Evolutionary conservation across 2,888 invertebrate species (phyloP).

Genomic region (Neoscelio sp.): DNA sequence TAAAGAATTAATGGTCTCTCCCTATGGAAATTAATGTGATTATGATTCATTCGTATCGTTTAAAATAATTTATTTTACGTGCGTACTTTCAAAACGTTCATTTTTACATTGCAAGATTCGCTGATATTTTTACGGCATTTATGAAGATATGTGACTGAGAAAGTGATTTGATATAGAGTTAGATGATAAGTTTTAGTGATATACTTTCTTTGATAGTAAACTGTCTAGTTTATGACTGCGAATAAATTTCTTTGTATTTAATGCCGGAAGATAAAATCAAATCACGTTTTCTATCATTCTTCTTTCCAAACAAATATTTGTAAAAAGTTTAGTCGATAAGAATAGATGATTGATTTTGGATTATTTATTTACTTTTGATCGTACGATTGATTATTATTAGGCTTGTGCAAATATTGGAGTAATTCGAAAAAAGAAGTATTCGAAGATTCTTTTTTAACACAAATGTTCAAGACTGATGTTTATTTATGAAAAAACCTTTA

Average conservation of each 20-base stretch:
- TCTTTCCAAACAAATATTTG: neutral
- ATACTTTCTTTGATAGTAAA: slow-evolving; percentile 52
- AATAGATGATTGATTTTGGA: too few relatives aligned
- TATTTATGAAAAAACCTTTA: too few relatives aligned
- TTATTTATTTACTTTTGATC: neutral
- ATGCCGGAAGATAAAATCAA: slow-evolving; percentile 35
- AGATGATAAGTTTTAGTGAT: slow-evolving; percentile 43
- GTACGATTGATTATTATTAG: too few relatives aligned
- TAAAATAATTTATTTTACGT: slow-evolving; percentile 33
- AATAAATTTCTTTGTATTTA: slow-evolving; percentile 52
- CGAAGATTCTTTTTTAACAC: too few relatives aligned
- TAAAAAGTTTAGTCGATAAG: neutral
- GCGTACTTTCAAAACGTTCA: slow-evolving; percentile 39
- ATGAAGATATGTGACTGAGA: slow-evolving; percentile 19
- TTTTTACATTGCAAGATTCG: slow-evolving; percentile 51
- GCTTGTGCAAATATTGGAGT: too few relatives aligned
- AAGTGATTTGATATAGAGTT: slow-evolving; percentile 19
- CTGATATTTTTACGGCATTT: slow-evolving; percentile 31
- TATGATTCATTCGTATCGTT: neutral
- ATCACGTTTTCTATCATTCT: slow-evolving; percentile 12
- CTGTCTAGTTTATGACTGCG: slow-evolving; percentile 41
- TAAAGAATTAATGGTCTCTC: slow-evolving; percentile 29
- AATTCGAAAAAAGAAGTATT: too few relatives aligned
- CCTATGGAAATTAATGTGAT: slow-evolving; percentile 19
- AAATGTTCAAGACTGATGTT: too few relatives aligned